Conservation (phyloP, 1,140 invertebrate genomes). For the Campoletis sonorensis region DNA sequence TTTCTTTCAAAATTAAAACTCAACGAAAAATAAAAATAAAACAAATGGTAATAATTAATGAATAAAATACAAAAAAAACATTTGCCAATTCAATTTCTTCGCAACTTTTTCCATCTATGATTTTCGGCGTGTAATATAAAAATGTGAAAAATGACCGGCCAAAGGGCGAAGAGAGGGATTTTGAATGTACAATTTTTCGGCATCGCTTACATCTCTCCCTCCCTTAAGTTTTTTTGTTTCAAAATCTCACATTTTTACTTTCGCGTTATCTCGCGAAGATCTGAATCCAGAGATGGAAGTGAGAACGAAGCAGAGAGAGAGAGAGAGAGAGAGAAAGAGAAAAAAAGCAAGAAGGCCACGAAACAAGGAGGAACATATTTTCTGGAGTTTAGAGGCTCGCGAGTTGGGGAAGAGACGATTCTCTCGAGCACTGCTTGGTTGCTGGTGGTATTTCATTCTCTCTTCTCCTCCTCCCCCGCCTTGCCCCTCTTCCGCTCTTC, state of each 20-base stretch:
- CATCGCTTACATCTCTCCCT: conserved; percentile 38
- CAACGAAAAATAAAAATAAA: neutral
- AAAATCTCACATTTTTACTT: neutral
- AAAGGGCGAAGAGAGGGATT: neutral
- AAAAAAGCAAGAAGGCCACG: conserved; percentile 27
- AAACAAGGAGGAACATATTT: conserved; percentile 46
- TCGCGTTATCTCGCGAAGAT: conserved; percentile 5
- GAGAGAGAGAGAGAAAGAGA: neutral
- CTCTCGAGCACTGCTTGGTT: conserved; percentile 22
- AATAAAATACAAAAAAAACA: too few relatives aligned
- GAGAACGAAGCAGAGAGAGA: conserved; percentile 22
- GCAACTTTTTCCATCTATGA: too few relatives aligned
- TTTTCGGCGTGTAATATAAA: neutral
- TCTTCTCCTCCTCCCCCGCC: neutral
- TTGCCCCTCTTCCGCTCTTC: neutral
- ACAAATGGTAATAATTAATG: too few relatives aligned
- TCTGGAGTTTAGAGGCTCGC: conserved; percentile 50
- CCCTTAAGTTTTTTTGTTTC: neutral
- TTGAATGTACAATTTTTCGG: conserved; percentile 21
- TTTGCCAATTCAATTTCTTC: too few relatives aligned
- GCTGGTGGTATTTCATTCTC: conserved; percentile 33
- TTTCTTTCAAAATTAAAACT: too few relatives aligned
- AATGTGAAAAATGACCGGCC: too few relatives aligned
- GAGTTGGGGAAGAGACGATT: conserved; percentile 1
- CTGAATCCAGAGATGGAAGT: conserved; percentile 8